Base-by-base conservation (phyloP, 1,140 invertebrate genomes). In the Rhizoglyphus robini region DNA sequence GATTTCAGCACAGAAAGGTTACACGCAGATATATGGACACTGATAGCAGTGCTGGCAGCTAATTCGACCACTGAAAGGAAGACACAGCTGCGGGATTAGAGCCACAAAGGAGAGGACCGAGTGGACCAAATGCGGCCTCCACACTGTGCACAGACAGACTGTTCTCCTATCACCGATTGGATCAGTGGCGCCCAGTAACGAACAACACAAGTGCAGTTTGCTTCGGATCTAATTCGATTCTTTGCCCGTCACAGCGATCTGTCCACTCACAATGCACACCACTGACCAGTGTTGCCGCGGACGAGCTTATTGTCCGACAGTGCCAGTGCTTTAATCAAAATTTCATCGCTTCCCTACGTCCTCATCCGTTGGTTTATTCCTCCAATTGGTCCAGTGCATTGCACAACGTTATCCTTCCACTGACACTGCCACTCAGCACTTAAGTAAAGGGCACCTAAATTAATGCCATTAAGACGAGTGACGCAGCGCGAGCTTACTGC, bases 61-160 rank as follows among this genome's bases (percentile, higher is more conserved):
- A 41, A 41, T 41, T 41, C 36, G 51, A 32, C 51, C 8, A 41
- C 36, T 11, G 8, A 8, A 18, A 54, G 51, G 23, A 54, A 32
- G 51, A 32, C 51, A 54, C 51, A 54, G 51, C 51, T 54, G 51
- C 23, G 51, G 51, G 51, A 54, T 54, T 54, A 54, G 41, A 23
- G 23, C 15, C 15, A 54, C 23, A 23, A 54, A 8, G 8, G 51
- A 54, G 20, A 54, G 51, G 51, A 32, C 51, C 51, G 15, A 27
- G 51, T 32, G 8, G 51, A 54, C 51, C 51, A 54, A 54, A 54
- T 54, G 51, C 51, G 51, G 8, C 51, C n/a, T n/a, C n/a, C n/a
- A n/a, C n/a, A n/a, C 41, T 46, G 41, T n/a, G n/a, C n/a, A n/a
- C n/a, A n/a, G n/a, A n/a, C n/a, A n/a, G n/a, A n/a, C n/a, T n/a